Base-by-base conservation (phyloP, 2,888 invertebrate species). In the Osmoderma eremita region DNA sequence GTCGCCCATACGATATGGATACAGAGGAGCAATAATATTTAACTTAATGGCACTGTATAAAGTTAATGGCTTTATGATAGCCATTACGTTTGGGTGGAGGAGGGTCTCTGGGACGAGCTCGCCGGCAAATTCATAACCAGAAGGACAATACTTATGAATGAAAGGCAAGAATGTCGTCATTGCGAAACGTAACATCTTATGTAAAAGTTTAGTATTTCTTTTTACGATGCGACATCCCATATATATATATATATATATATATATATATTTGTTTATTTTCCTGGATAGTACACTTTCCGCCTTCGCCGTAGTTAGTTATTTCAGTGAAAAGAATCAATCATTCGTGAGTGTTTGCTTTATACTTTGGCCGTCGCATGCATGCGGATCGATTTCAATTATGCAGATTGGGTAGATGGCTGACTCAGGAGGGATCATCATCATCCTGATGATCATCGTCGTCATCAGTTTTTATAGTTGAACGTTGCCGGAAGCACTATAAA, bases 31-130 rank as follows among this genome's bases (percentile, higher is more conserved):
- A 76, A 78, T 79, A 78, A 78, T 78, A 78, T 78, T 78, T 77
- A 77, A 77, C 74, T 78, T 78, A 78, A 79, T 77, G 77, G 76
- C 77, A 77, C 76, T 74, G 77, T 78, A 77, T 79, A 77, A 75
- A 76, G 74, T 77, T 78, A 78, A 78, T 78, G 74, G 75, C 74
- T 78, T 77, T 77, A 77, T 77, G 77, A 77, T 78, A 73, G 77
- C 75, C 73, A 75, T 76, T 75, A 76, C 75, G 70, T 71, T 73
- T 38, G 63, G 53, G 17, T 36, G 51, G 24, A 30, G 58, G 58
- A n/a, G n/a, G n/a, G n/a, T n/a, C 45, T 58, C 45, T 54, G 54
- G 41, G 54, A 54, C 54, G 41, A 54, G 18, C 41, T 18, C n/a
- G 39, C n/a, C 30, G 58, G 58, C 45, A 42, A 45, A 58, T 58